Base-by-base conservation (phyloP, 2,113 vertebrate species). In the Nycticryphes semicollaris region DNA sequence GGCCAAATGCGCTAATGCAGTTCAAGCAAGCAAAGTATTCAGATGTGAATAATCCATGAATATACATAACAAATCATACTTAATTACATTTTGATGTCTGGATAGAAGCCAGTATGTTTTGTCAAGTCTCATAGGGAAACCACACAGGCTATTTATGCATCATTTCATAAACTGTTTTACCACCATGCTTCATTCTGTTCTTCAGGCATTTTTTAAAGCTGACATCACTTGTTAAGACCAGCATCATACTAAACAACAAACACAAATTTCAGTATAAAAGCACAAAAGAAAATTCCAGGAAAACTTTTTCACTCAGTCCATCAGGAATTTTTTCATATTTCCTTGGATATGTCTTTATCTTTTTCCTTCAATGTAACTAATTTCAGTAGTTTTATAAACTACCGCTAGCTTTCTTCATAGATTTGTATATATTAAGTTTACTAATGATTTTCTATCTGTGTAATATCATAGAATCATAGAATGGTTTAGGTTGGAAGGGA, bases 1-100 rank as follows among this genome's bases (percentile, higher is more conserved):
- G 80, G 70, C 96, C 78, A 96, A 95, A 94, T 82, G 73, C 25
- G 21, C 59, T 80, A 30, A 83, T 85, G 47, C 30, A 54, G 51
- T 84, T 93, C n/a, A 50, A 93, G 66, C 37, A 91, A 91, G 68
- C 17, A 1, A 68, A 91, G 87, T 93, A 79, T 88, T 97, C 88
- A 84, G 62, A 86, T 17, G 50, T 95, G 85, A 93, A 96, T 93
- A 94, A 94, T 91, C 89, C 70, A 94, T 96, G 90, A 96, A 94
- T 81, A 88, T 90, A 93, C 92, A 91, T 95, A 96, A 91, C 92
- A 87, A 95, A 95, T 95, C 89, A 96, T 82, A 83, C 63, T 96
- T 96, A 94, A 96, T 96, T 97, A 94, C 89, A 87, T 91, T 96
- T 92, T 97, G 87, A 79, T 94, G 89, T 90, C 93, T 96, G 96